phyloP scores from a whole-genome alignment of 2,113 vertebrate species.

The Oreochromis aureus region DNA sequence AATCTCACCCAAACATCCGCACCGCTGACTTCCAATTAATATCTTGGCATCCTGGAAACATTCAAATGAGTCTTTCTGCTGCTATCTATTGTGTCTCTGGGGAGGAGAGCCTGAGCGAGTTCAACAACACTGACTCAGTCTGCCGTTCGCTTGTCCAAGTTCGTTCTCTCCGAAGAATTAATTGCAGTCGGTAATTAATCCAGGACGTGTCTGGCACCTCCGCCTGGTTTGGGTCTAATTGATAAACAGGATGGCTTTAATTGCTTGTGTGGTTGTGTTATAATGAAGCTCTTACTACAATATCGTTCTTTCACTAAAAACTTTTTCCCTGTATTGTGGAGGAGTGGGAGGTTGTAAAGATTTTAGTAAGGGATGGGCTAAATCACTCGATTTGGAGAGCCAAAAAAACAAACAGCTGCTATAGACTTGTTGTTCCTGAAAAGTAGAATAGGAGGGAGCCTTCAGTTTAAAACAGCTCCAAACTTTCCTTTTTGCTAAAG shows the following conservation, averaged over 20 bases:
- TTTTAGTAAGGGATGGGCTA: not conserved
- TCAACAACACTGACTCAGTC: conserved; percentile 1
- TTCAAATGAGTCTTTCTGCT: not conserved
- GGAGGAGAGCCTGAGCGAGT: not conserved
- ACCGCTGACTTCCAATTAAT: conserved; percentile 37
- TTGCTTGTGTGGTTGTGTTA: conserved; percentile 7
- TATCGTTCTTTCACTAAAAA: not conserved
- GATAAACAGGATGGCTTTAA: conserved; percentile 40
- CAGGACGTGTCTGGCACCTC: conserved; percentile 19
- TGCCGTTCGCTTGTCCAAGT: conserved; percentile 17
- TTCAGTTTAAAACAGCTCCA: not conserved
- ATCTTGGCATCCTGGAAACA: not conserved
- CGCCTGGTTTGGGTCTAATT: conserved; percentile 7
- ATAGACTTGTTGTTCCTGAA: not conserved
- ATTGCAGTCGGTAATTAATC: conserved; percentile 53
- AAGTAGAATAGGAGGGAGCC: not conserved
- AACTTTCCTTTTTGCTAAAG: not conserved
- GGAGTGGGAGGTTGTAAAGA: not conserved
- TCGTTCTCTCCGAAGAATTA: conserved; percentile 24
- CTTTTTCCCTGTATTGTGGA: not conserved
- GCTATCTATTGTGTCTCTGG: not conserved
- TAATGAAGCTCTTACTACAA: not conserved
- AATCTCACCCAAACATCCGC: not conserved
- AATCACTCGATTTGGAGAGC: not conserved
- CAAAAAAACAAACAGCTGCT: not conserved